Base-by-base conservation (phyloP, 1,140 invertebrate species). In the Brachionus manjavacas region DNA sequence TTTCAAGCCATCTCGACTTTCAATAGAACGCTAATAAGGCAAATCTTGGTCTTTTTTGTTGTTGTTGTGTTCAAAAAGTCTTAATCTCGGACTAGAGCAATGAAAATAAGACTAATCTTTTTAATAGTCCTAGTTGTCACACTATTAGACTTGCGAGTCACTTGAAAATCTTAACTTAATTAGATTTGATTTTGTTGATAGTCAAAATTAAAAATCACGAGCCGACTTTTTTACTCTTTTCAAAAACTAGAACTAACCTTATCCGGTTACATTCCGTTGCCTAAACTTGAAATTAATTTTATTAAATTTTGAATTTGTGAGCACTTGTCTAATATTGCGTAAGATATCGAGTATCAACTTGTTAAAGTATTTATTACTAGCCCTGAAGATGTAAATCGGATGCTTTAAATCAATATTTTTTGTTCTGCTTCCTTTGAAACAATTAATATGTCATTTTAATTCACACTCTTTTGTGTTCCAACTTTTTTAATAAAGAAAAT, bases 71-170 rank as follows among this genome's bases (percentile, higher is more conserved):
- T 46, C 43, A 46, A 7, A 60, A 23, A 60, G 52, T 8, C 52
- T 72, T 72, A 72, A 72, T 72, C 68, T 72, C 68, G 68, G 39
- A n/a, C 8, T 41, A 35, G 16, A 43, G 25, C 28, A 31, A 31
- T 68, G 25, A 39, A 68, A 68, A 68, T 39, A 41, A 41, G 39
- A 43, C 28, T 39, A 72, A 39, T 41, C 35, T 72, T 72, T 39
- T 41, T 72, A 72, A 72, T 72, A 72, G 68, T 72, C 35, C 68
- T 16, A 72, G 68, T 72, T 72, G 68, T 72, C 68, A 72, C 68
- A 72, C 68, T 72, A 72, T 72, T 72, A 72, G 39, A 68, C 66
- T 68, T 68, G 66, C 25, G 66, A 68, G 52, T 60, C 52, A 60
- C 52, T 60, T 60, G 52, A 60, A 60, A 60, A 23, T 60, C 52